phyloP scores from a whole-genome alignment of 2,113 vertebrate species.

The Motacilla alba region DNA sequence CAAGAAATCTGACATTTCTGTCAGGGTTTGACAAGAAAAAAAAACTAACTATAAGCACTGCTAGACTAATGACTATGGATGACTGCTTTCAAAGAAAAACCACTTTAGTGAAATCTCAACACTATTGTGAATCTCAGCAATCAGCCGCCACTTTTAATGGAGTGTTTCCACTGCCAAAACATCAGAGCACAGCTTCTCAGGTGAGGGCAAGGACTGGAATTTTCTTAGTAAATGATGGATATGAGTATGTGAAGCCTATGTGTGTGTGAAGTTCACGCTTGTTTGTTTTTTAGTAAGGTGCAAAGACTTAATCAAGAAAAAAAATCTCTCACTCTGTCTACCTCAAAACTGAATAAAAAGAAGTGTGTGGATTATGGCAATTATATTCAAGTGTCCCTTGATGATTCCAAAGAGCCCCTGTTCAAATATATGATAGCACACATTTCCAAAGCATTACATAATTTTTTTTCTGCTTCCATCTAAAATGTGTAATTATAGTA shows the following conservation, averaged over 20 bases:
- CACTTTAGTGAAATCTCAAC: not conserved
- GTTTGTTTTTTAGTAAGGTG: not conserved
- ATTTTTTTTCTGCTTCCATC: not conserved
- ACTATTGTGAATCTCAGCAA: not conserved
- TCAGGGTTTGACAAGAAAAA: not conserved
- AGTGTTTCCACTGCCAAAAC: not conserved
- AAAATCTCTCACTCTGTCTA: not conserved
- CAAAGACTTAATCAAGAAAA: not conserved
- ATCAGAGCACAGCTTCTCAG: not conserved
- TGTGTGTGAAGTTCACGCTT: not conserved
- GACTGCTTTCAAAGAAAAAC: not conserved
- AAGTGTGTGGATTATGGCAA: not conserved
- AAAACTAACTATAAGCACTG: not conserved
- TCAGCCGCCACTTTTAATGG: not conserved
- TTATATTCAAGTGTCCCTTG: not conserved
- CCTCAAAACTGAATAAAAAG: not conserved
- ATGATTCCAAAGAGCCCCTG: not conserved
- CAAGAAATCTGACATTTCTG: not conserved
- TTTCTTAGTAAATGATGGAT: not conserved
- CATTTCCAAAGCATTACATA: not conserved
- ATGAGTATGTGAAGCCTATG: rapidly evolving
- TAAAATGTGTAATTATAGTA: not conserved
- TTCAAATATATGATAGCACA: not conserved
- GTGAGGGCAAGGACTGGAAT: not conserved
- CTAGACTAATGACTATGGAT: not conserved